These are phyloP conservation scores for Drosophila ficusphila DNA, from an alignment of 1,140 invertebrate genomes.

Conservation along the genomic window DNA sequence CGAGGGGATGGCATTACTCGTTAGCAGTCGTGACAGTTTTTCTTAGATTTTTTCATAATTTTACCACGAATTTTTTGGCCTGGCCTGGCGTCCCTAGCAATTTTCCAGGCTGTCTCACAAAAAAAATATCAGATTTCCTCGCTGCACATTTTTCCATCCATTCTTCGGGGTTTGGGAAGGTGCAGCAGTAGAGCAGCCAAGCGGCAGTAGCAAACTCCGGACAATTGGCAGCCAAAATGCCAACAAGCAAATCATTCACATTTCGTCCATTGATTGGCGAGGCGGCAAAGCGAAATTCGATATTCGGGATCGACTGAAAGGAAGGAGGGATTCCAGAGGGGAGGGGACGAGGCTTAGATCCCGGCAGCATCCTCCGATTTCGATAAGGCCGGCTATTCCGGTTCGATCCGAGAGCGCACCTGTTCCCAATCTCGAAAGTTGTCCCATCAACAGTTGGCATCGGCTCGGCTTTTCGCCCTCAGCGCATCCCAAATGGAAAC, in stretches of 20 bases:
- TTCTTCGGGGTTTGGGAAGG: constrained; percentile 63
- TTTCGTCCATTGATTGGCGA: constrained; percentile 73
- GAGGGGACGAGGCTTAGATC: constrained; percentile 8
- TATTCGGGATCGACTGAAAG: constrained; percentile 35
- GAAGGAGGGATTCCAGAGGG: neutral
- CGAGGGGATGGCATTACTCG: constrained; percentile 60
- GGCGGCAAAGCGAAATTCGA: constrained; percentile 69
- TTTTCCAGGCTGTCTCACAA: constrained; percentile 51
- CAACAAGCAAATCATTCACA: constrained; percentile 78
- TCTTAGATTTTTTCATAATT: constrained; percentile 67
- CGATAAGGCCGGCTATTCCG: constrained; percentile 18
- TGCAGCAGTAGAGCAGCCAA: constrained; percentile 55
- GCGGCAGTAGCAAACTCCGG: constrained; percentile 37
- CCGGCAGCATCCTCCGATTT: constrained; percentile 20
- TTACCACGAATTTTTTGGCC: constrained; percentile 68
- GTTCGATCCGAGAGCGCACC: constrained; percentile 15
- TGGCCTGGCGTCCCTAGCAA: constrained; percentile 25
- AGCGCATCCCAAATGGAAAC: constrained; percentile 12
- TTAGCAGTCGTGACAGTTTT: constrained; percentile 76
- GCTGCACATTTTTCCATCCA: constrained; percentile 67
- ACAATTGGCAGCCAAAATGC: constrained; percentile 80
- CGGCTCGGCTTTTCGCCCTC: constrained; percentile 7
- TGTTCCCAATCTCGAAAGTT: constrained; percentile 17
- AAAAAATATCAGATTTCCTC: constrained; percentile 76
- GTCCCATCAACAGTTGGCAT: constrained; percentile 38